phyloP scores from a whole-genome alignment of 1,140 invertebrate genomes.

The Laupala kohalensis region DNA sequence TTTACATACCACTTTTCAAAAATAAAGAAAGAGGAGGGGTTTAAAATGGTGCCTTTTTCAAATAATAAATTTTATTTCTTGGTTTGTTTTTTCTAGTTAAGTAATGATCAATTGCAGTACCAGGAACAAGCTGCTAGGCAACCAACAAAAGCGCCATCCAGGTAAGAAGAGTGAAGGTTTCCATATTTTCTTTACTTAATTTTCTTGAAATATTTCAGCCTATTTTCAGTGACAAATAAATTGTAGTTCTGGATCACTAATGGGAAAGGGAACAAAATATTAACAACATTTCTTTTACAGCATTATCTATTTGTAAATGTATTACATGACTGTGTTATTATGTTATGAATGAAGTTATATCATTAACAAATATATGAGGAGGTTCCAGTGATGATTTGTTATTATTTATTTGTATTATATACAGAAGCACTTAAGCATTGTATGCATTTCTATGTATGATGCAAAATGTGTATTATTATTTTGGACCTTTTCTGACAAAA shows the following conservation, averaged over 20 bases:
- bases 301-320: too few species aligned
- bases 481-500: neutral
- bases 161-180: too few species aligned
- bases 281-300: too few species aligned
- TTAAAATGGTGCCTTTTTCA: neutral
- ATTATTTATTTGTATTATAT: neutral
- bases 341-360: neutral
- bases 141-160: constrained; percentile 9
- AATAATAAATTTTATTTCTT: neutral
- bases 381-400: neutral
- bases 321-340: too few species aligned
- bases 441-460: neutral
- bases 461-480: neutral
- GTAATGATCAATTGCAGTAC: constrained; percentile 17
- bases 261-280: too few species aligned
- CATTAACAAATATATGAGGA: neutral
- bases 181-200: too few species aligned
- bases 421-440: neutral
- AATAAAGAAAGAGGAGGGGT: neutral
- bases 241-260: too few species aligned
- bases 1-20: neutral
- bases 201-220: too few species aligned
- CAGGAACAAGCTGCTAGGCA: constrained; percentile 8
- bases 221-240: too few species aligned
- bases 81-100: neutral